Percentiles rank a stretch among this genome's conserved stretches.
Evolutionary conservation across 2,888 invertebrate species (phyloP).

Genomic region (Caenorhabditis sp.): DNA sequence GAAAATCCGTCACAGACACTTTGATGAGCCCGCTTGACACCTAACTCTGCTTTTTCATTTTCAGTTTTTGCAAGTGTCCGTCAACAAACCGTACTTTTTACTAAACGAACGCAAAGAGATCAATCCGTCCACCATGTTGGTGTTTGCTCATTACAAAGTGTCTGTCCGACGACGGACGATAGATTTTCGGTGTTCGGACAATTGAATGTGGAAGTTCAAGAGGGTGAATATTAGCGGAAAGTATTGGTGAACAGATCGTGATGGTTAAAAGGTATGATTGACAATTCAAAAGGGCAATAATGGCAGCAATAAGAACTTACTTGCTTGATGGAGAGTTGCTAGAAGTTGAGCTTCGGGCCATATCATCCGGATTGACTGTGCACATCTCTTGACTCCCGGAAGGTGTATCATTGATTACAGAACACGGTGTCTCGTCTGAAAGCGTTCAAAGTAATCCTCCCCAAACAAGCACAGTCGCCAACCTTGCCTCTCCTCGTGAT

Average conservation of each 20-base stretch:
- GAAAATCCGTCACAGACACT: too few species aligned
- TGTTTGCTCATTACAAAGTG: slow-evolving; percentile 22
- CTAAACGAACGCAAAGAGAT: neutral
- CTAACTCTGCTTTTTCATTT: neutral
- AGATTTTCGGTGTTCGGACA: neutral
- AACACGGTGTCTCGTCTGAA: slow-evolving; percentile 18
- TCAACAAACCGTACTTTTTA: neutral
- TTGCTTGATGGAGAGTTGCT: slow-evolving; percentile 29
- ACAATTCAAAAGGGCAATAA: neutral
- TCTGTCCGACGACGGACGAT: neutral
- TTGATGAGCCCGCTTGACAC: too few species aligned
- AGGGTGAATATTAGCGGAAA: too few species aligned
- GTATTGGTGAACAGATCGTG: too few species aligned
- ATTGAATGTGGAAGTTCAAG: too few species aligned
- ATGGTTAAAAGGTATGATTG: neutral
- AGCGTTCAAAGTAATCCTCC: neutral
- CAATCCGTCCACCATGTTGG: slow-evolving; percentile 15
- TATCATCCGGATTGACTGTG: slow-evolving; percentile 10
- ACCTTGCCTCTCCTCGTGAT: slow-evolving; percentile 33
- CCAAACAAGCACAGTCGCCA: too few species aligned
- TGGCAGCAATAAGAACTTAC: slow-evolving; percentile 31
- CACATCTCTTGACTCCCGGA: slow-evolving; percentile 36
- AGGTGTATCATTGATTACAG: slow-evolving; percentile 11
- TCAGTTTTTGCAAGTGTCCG: slow-evolving; percentile 1
- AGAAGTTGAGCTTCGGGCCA: slow-evolving; percentile 6